These are phyloP conservation scores for Sebastiscus albofasciatus DNA, from an alignment of 2,797 vertebrate genomes.

Conservation along the genomic window DNA sequence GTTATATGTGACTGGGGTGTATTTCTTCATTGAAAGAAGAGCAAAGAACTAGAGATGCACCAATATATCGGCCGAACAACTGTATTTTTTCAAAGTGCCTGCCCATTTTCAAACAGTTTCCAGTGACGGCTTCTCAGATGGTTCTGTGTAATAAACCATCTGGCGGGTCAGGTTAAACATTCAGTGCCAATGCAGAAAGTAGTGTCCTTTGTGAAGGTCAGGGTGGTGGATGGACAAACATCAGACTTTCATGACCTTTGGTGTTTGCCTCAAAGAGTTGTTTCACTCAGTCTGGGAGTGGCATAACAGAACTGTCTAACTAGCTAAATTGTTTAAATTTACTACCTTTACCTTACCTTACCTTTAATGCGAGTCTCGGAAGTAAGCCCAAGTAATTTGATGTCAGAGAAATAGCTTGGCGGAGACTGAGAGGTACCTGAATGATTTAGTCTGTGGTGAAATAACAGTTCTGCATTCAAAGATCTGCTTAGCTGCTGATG, in stretches of 20 bases:
- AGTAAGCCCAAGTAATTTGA: conserved; percentile 22
- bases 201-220: background rate
- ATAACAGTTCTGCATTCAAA: conserved; percentile 58
- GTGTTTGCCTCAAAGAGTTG: background rate
- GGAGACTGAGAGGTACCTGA: conserved; percentile 39
- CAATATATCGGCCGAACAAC: too few relatives aligned
- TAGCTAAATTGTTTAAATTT: background rate
- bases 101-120: background rate
- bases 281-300: background rate
- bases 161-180: too few relatives aligned
- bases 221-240: background rate
- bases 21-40: background rate
- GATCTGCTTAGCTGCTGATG: conserved; percentile 60
- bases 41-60: background rate
- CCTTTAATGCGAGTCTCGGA: conserved; percentile 7
- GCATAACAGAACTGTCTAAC: background rate
- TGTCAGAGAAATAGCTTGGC: conserved; percentile 27
- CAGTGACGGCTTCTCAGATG: too few relatives aligned
- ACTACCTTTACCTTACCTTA: background rate
- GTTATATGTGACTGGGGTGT: background rate
- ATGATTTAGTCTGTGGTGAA: conserved; percentile 50
- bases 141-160: too few relatives aligned
- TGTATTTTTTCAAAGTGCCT: too few relatives aligned
- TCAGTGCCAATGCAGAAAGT: background rate
- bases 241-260: background rate